Evolutionary conservation across 2,888 invertebrate species (phyloP).

Genomic region (Sialis lutaria): DNA sequence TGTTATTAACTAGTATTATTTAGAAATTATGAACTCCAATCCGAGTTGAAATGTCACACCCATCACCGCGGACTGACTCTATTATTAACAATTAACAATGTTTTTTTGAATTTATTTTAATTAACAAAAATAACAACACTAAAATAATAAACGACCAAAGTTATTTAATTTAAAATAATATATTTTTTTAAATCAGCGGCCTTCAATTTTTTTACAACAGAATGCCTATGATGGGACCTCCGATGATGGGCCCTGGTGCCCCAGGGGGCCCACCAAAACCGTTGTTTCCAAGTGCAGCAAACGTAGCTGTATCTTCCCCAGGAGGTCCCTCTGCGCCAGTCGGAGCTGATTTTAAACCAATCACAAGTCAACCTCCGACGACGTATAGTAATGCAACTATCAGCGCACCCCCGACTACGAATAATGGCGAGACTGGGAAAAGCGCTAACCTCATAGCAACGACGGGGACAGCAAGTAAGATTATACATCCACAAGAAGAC

Average conservation of each 20-base stretch:
- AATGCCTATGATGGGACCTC: constrained; percentile 33
- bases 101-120: no score
- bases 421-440: constrained; percentile 21
- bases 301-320: constrained; percentile 32
- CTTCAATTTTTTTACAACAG: constrained; percentile 17
- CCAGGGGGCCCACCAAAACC: constrained; percentile 47
- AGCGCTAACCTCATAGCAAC: constrained; percentile 42
- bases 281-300: constrained; percentile 64
- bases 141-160: no score
- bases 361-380: constrained; percentile 25
- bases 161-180: no score
- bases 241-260: constrained; percentile 31
- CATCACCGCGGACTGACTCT: no score
- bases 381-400: constrained; percentile 49
- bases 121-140: no score
- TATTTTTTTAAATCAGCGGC: background rate
- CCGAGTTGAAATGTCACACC: no score
- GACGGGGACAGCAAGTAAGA: constrained; percentile 73
- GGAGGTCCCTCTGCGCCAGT: constrained; percentile 31
- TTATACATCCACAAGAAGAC: constrained; percentile 87
- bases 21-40: no score
- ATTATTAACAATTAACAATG: no score
- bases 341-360: constrained; percentile 42
- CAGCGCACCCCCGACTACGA: constrained; percentile 51
- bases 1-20: no score